Evolutionary conservation across 2,113 vertebrate species (phyloP).

Genomic region (Prochilodus magdalenae): DNA sequence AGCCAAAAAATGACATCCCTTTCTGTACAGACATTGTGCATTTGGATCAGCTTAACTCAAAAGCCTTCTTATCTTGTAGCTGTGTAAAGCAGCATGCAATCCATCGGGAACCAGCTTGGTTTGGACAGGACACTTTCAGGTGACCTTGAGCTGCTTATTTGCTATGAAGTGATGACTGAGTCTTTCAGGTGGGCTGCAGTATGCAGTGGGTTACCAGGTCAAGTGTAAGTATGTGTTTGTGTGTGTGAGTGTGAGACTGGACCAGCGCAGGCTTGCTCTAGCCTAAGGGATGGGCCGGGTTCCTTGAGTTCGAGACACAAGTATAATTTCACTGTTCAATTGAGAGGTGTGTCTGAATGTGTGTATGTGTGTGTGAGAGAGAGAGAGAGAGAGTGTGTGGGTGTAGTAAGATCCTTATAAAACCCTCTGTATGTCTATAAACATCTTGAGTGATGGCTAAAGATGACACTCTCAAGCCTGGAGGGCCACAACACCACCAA

Average conservation of each 20-base stretch:
- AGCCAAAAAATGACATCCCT: no score
- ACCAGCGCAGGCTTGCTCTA: conserved; percentile 43
- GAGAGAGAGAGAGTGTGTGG: not conserved
- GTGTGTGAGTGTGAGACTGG: conserved; percentile 10
- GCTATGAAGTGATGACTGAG: not conserved
- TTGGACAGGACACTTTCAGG: not conserved
- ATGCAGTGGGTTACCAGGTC: conserved; percentile 36
- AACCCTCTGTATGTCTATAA: not conserved
- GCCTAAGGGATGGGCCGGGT: conserved; percentile 23
- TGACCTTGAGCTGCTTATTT: conserved; percentile 14
- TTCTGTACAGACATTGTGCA: no score
- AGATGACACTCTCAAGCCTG: not conserved
- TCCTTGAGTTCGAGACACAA: conserved; percentile 40
- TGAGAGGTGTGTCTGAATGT: not conserved
- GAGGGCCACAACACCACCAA: no score
- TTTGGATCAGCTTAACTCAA: no score
- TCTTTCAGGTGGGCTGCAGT: conserved; percentile 17
- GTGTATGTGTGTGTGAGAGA: not conserved
- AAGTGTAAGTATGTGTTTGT: conserved; percentile 28
- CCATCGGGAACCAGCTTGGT: not conserved
- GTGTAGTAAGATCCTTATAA: not conserved
- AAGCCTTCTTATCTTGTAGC: no score
- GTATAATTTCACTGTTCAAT: conserved; percentile 36
- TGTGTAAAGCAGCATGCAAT: not conserved
- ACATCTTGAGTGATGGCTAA: not conserved